These are phyloP conservation scores for Neodontobutis hainanensis DNA, from an alignment of 2,113 vertebrate species.

Conservation along the genomic window DNA sequence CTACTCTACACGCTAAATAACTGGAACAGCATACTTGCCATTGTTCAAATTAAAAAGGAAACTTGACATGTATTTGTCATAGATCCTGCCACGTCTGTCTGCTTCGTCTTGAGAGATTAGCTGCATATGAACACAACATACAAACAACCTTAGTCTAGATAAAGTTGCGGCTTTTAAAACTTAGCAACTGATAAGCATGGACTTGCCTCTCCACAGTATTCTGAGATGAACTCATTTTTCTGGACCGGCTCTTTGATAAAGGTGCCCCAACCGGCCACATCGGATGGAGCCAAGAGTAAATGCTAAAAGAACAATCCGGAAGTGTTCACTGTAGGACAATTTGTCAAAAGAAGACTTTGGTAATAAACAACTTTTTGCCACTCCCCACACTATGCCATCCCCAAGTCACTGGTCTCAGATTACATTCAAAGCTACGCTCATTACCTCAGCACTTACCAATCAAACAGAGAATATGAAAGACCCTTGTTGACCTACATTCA, in stretches of 20 bases:
- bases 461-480: no score
- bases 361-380: no score
- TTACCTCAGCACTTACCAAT: no score
- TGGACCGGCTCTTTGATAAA: conserved; percentile 98
- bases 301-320: conserved; percentile 78
- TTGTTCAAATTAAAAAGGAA: conserved; percentile 99
- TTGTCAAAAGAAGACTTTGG: no score
- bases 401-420: no score
- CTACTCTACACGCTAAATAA: no score
- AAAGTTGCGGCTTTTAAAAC: not conserved
- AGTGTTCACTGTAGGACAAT: not conserved
- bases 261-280: conserved; percentile 97
- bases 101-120: conserved; percentile 98
- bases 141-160: not conserved
- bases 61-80: conserved; percentile 99
- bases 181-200: not conserved
- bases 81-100: conserved; percentile 95
- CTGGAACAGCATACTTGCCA: conserved; percentile 73
- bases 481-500: no score
- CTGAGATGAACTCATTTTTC: conserved; percentile 99
- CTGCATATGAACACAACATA: conserved; percentile 69
- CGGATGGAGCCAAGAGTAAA: conserved; percentile 92
- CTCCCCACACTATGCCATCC: no score
- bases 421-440: no score
- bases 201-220: conserved; percentile 97